phyloP scores from a whole-genome alignment of 2,888 invertebrate genomes.

The Tribolium freemani region DNA sequence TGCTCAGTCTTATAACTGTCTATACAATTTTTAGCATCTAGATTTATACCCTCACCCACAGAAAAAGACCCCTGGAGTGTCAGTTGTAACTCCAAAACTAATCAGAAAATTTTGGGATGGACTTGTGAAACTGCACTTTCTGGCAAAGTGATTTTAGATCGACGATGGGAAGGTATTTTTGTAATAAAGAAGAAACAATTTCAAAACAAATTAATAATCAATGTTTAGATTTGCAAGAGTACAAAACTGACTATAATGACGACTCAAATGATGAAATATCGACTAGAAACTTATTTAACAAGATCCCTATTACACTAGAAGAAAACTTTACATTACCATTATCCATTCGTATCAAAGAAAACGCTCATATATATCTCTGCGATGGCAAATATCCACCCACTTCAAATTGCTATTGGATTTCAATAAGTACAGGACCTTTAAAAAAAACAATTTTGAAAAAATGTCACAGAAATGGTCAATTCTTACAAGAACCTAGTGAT shows the following conservation, averaged over 20 bases:
- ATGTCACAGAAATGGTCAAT: neutral
- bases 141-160: constrained; percentile 4
- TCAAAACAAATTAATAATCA: neutral
- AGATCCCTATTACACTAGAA: neutral
- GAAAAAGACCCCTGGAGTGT: neutral
- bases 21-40: no score
- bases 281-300: neutral
- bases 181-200: constrained; percentile 1
- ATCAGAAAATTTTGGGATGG: no score
- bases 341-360: constrained; percentile 15
- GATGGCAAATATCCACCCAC: constrained; percentile 11
- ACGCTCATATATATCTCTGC: constrained; percentile 32
- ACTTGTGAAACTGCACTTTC: neutral
- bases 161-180: constrained; percentile 24
- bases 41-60: no score
- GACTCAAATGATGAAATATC: neutral
- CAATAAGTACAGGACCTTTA: neutral
- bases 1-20: no score
- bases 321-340: constrained; percentile 16
- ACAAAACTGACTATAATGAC: neutral
- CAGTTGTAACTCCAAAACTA: no score
- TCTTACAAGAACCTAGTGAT: no score
- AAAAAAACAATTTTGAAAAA: neutral
- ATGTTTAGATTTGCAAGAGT: neutral
- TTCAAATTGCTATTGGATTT: constrained; percentile 26